Percentiles rank a stretch among this genome's conserved stretches.
phyloP scores from a whole-genome alignment of 2,888 invertebrate species.

The Anodontia alba region DNA sequence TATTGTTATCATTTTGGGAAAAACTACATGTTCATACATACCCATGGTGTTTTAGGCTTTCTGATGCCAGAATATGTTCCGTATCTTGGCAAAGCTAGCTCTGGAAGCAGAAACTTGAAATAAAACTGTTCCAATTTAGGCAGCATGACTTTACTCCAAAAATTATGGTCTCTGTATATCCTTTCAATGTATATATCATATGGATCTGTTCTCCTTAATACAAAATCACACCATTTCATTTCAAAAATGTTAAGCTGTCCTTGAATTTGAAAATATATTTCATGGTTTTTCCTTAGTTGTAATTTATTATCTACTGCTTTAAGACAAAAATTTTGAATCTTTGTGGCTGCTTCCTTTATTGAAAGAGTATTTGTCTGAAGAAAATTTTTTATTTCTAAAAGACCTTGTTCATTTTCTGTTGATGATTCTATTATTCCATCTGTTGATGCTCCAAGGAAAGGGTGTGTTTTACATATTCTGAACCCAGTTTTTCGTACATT shows the following conservation, averaged over 20 bases:
- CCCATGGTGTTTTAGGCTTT: not conserved
- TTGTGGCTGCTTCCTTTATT: slow-evolving; percentile 11
- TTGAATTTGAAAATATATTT: not conserved
- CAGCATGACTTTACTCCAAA: not conserved
- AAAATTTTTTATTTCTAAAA: slow-evolving; percentile 30
- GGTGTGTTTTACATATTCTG: not conserved
- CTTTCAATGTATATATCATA: not conserved
- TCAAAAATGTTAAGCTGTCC: not conserved
- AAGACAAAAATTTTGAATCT: not conserved
- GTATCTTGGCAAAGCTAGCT: not conserved
- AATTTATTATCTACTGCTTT: not conserved
- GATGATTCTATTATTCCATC: slow-evolving; percentile 16
- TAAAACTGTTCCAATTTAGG: not conserved
- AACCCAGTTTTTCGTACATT: slow-evolving; percentile 5
- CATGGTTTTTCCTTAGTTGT: not conserved
- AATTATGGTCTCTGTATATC: not conserved
- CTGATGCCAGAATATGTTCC: not conserved
- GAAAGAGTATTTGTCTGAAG: slow-evolving; percentile 15
- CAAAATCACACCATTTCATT: too few relatives aligned
- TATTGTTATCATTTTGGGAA: too few relatives aligned
- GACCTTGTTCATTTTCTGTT: not conserved
- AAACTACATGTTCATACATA: not conserved
- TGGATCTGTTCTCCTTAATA: not conserved
- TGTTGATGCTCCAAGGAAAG: slow-evolving; percentile 15
- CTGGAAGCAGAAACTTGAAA: not conserved